These are phyloP conservation scores for Trichonephila inaurata DNA, from an alignment of 1,140 invertebrate species.

Conservation along the genomic window DNA sequence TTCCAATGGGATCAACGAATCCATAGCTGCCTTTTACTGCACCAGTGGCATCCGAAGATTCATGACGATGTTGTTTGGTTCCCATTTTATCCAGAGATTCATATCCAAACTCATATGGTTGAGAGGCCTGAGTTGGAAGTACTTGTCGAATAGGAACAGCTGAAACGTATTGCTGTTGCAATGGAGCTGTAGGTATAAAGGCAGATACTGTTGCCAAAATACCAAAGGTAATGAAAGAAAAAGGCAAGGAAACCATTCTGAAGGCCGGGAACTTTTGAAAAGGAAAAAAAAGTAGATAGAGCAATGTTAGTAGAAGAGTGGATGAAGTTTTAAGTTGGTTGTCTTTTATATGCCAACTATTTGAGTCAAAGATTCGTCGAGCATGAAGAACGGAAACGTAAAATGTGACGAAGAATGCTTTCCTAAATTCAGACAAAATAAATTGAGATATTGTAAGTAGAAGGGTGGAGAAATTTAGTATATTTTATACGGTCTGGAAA, in stretches of 20 bases:
- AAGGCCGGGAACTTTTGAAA: neutral
- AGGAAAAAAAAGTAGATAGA: neutral
- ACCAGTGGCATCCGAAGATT: constrained; percentile 29
- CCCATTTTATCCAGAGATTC: neutral
- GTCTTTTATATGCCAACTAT: neutral
- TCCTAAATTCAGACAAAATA: too few relatives aligned
- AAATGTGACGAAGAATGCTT: too few relatives aligned
- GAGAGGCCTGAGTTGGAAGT: neutral
- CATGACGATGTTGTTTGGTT: neutral
- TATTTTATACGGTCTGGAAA: neutral
- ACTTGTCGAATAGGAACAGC: neutral
- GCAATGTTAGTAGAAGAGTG: neutral
- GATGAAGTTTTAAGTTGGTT: neutral
- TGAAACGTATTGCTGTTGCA: too few relatives aligned
- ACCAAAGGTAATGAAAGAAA: neutral
- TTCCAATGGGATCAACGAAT: constrained; percentile 57
- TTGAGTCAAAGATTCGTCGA: neutral
- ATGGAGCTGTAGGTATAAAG: neutral
- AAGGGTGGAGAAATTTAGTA: too few relatives aligned
- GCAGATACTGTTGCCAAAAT: constrained; percentile 39
- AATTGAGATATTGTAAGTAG: too few relatives aligned
- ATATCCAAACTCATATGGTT: neutral
- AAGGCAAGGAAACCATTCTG: neutral
- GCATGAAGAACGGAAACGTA: neutral
- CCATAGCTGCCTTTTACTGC: constrained; percentile 65